Percentiles rank a stretch among this genome's conserved stretches.
Conservation (phyloP, 1,140 invertebrate species). For the Danaus plexippus region DNA sequence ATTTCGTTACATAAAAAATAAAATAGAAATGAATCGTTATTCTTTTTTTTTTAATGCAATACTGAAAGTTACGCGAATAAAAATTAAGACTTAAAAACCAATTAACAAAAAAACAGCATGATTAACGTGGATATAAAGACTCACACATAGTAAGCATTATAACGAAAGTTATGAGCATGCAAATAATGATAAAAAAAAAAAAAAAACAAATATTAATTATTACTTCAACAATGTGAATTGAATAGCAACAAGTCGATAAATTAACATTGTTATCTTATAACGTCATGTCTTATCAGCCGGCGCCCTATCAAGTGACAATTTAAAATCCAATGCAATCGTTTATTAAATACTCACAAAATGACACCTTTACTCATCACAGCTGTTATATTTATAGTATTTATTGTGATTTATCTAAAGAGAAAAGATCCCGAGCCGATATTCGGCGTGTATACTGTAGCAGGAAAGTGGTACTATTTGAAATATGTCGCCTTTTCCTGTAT, state of each 20-base stretch:
- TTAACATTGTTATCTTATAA: slow-evolving; percentile 1
- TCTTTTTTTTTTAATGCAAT: too few species aligned
- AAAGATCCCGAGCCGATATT: slow-evolving; percentile 70
- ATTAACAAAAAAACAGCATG: too few species aligned
- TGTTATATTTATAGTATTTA: slow-evolving; percentile 21
- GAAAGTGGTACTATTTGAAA: slow-evolving; percentile 77
- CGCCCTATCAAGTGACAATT: background rate
- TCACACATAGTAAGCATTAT: too few species aligned
- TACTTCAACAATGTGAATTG: background rate
- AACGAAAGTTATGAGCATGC: too few species aligned
- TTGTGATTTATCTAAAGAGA: slow-evolving; percentile 26
- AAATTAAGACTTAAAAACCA: too few species aligned
- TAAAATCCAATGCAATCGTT: background rate
- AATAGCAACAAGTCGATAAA: slow-evolving; percentile 3
- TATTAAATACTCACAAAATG: slow-evolving; percentile 18
- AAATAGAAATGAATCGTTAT: too few species aligned
- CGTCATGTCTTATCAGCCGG: slow-evolving; percentile 9
- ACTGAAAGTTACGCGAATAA: too few species aligned
- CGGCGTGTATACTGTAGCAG: slow-evolving; percentile 73
- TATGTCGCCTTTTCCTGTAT: slow-evolving; percentile 72
- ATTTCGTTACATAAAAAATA: too few species aligned
- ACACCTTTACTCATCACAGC: slow-evolving; percentile 12
- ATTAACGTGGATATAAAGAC: too few species aligned
- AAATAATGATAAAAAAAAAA: too few species aligned
- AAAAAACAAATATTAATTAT: too few species aligned